Conservation (phyloP, 2,113 vertebrate species). For the Caretta caretta region DNA sequence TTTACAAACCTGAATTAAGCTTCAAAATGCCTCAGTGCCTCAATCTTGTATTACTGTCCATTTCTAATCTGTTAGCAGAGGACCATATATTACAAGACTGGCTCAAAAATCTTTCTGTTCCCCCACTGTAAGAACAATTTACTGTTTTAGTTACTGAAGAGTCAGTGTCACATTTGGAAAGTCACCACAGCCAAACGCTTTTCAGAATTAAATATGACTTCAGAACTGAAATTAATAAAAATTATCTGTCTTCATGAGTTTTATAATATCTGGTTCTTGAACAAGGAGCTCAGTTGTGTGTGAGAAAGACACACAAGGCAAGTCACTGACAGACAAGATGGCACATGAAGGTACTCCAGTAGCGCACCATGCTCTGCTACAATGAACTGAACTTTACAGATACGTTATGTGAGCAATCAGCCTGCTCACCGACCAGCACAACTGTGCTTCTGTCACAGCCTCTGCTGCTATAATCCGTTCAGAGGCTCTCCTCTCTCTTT, state of each 20-base stretch:
- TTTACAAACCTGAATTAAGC: background rate
- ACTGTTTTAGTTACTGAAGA: background rate
- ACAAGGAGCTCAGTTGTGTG: background rate
- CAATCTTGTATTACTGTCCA: background rate
- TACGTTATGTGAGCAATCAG: fast-evolving
- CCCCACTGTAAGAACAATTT: background rate
- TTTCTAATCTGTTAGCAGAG: background rate
- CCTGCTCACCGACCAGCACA: background rate
- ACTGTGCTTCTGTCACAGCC: background rate
- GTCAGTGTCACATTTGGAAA: background rate
- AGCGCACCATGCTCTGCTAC: background rate
- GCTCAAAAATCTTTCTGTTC: background rate
- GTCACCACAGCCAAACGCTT: background rate
- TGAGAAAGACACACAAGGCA: background rate
- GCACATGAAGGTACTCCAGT: background rate
- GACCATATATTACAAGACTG: background rate
- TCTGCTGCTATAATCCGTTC: background rate
- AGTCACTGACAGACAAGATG: background rate
- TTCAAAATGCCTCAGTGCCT: background rate
- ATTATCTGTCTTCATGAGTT: background rate
- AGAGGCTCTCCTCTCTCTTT: background rate
- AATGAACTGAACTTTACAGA: background rate
- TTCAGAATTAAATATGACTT: background rate
- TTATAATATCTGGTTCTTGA: background rate
- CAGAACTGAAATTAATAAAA: background rate